Percentiles rank a stretch among this genome's conserved stretches.
phyloP scores from a whole-genome alignment of 1,140 invertebrate genomes.

The Harlomillsia oculata region DNA sequence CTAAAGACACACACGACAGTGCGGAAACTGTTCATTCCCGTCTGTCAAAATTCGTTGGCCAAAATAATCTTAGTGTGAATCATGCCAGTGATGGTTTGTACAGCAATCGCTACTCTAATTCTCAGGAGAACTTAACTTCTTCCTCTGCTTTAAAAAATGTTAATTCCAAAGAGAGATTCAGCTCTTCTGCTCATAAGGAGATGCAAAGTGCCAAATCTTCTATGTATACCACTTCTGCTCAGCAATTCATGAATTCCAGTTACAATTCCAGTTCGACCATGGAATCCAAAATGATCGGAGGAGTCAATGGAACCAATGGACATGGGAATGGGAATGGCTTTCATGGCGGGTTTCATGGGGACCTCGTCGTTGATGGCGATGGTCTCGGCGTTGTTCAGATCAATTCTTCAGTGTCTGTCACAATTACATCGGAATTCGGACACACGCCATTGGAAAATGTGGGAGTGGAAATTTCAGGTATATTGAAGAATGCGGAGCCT shows the following conservation, averaged over 20 bases:
- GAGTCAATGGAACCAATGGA: no score
- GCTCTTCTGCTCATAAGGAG: background rate
- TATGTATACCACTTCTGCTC: background rate
- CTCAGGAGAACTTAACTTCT: slow-evolving; percentile 5
- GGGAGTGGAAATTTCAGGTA: slow-evolving; percentile 43
- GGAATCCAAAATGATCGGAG: background rate
- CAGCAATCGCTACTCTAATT: background rate
- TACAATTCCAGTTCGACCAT: slow-evolving; percentile 7
- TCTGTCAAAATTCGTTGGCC: slow-evolving; percentile 18
- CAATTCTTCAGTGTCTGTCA: slow-evolving; percentile 51
- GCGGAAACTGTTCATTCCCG: slow-evolving; percentile 29
- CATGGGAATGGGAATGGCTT: slow-evolving; percentile 24
- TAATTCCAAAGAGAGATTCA: slow-evolving; percentile 9
- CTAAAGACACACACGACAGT: slow-evolving; percentile 13
- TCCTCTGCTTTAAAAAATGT: slow-evolving; percentile 5
- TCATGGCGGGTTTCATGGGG: slow-evolving; percentile 16
- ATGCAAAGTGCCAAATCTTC: slow-evolving; percentile 24
- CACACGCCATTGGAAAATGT: slow-evolving; percentile 42
- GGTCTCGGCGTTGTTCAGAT: slow-evolving; percentile 55
- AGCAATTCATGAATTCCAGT: slow-evolving; percentile 5
- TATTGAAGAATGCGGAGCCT: background rate
- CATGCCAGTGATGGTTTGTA: background rate
- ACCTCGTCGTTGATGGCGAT: slow-evolving; percentile 49
- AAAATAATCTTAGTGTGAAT: slow-evolving; percentile 10
- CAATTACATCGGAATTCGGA: slow-evolving; percentile 41